A percentile compares a stretch with the other conserved stretches of the same genome.
These are phyloP conservation scores for Vultur gryphus DNA, from an alignment of 2,797 vertebrate species.

Conservation along the genomic window DNA sequence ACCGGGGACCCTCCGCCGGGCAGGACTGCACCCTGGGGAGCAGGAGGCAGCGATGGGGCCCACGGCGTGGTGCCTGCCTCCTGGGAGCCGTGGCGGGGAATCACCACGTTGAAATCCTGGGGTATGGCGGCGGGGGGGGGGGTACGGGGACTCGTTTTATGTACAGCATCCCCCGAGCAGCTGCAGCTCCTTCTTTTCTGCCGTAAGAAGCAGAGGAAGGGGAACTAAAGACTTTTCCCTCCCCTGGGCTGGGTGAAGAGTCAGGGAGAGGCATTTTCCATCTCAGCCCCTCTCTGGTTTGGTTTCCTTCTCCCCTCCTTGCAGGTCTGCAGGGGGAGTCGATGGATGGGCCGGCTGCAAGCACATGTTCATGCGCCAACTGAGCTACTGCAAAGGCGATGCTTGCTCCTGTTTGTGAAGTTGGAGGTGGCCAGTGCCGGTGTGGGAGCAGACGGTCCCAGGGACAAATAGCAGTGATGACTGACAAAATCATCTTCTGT, in stretches of 20 bases:
- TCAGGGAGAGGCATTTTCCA: background rate
- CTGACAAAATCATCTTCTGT: background rate
- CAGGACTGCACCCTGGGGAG: background rate
- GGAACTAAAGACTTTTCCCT: background rate
- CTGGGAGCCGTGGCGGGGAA: background rate
- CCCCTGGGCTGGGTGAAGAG: background rate
- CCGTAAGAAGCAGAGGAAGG: background rate
- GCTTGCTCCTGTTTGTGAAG: background rate
- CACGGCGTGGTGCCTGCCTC: accelerated
- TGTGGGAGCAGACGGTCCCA: background rate
- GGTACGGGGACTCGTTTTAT: accelerated
- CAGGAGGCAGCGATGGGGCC: background rate
- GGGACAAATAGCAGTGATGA: background rate
- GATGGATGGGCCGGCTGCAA: accelerated
- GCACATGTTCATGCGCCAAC: accelerated
- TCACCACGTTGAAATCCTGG: accelerated
- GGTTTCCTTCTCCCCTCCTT: background rate
- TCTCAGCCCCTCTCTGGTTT: background rate
- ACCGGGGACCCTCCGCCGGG: background rate
- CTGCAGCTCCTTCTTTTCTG: background rate
- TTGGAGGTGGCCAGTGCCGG: background rate
- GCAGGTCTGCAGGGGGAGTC: background rate
- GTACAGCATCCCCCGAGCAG: background rate
- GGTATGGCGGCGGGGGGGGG: accelerated
- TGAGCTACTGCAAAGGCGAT: accelerated